phyloP scores from a whole-genome alignment of 2,888 invertebrate genomes.

The Drosophila multiciliata region DNA sequence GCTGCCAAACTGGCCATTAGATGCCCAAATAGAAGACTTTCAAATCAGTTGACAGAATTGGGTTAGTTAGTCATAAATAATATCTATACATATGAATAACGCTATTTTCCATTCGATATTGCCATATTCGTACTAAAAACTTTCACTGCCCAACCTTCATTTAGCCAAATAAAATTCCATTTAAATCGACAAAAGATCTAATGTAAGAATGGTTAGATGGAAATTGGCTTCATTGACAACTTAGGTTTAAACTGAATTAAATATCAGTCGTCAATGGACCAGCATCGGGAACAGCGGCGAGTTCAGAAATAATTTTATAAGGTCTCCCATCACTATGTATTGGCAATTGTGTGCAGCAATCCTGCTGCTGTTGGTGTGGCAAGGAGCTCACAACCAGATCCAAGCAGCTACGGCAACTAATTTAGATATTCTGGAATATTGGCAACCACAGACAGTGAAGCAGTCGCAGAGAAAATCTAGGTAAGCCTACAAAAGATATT shows the following conservation, averaged over 20 bases:
- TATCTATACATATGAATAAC: conserved; percentile 20
- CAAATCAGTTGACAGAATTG: conserved; percentile 44
- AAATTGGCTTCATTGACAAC: conserved; percentile 45
- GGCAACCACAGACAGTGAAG: conserved; percentile 27
- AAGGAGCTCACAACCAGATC: conserved; percentile 6
- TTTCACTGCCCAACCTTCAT: conserved; percentile 46
- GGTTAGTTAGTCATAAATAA: conserved; percentile 45
- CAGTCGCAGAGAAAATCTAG: conserved; percentile 16
- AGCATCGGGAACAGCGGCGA: conserved; percentile 32
- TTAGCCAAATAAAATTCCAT: conserved; percentile 39
- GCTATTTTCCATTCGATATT: conserved; percentile 18
- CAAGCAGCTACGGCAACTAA: conserved; percentile 35
- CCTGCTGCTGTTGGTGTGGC: conserved; percentile 49
- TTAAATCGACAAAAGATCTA: conserved; percentile 46
- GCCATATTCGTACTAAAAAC: conserved; percentile 40
- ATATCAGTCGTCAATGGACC: conserved; percentile 41
- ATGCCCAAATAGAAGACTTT: conserved; percentile 39
- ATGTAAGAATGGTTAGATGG: conserved; percentile 1
- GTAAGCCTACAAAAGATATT: conserved; percentile 19
- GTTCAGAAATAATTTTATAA: neutral
- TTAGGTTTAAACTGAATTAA: conserved; percentile 11
- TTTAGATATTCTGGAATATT: conserved; percentile 22
- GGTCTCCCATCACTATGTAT: conserved; percentile 29
- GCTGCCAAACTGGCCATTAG: conserved; percentile 35
- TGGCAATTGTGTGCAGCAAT: conserved; percentile 43